Evolutionary conservation across 2,797 vertebrate genomes (phyloP).

Genomic region (Graptemys geographica): DNA sequence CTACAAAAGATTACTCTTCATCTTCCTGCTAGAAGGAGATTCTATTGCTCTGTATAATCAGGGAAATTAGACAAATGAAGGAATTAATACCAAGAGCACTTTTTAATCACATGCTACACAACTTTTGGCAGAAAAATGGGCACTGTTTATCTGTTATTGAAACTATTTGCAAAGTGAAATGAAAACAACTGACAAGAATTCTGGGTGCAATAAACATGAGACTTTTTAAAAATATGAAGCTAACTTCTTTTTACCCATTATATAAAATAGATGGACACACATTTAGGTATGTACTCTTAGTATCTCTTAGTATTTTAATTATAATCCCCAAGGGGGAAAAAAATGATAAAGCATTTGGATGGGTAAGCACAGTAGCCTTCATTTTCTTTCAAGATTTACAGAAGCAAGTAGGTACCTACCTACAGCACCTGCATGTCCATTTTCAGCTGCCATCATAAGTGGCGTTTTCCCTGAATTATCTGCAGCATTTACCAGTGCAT

Average conservation of each 20-base stretch:
- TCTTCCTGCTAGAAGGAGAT: background rate
- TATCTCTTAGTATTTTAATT: background rate
- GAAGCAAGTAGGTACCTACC: constrained; percentile 78
- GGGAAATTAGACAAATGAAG: background rate
- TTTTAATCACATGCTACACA: background rate
- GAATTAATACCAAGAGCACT: background rate
- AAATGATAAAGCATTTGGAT: accelerated
- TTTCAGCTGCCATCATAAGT: constrained; percentile 92
- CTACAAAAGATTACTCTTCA: background rate
- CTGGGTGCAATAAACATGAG: background rate
- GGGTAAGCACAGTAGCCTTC: background rate
- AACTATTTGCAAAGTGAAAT: background rate
- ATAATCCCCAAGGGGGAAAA: background rate
- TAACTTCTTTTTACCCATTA: background rate
- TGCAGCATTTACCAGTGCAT: constrained; percentile 84
- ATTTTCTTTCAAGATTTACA: accelerated
- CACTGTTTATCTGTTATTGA: background rate
- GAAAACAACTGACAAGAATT: background rate
- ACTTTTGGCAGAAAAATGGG: background rate
- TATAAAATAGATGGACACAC: background rate
- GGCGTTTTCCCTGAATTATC: constrained; percentile 89
- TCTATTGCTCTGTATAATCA: background rate
- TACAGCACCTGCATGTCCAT: constrained; percentile 85
- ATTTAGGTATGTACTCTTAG: background rate
- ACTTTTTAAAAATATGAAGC: background rate